Conservation (phyloP, 2,888 invertebrate species). For the Carterocephalus palaemon region DNA sequence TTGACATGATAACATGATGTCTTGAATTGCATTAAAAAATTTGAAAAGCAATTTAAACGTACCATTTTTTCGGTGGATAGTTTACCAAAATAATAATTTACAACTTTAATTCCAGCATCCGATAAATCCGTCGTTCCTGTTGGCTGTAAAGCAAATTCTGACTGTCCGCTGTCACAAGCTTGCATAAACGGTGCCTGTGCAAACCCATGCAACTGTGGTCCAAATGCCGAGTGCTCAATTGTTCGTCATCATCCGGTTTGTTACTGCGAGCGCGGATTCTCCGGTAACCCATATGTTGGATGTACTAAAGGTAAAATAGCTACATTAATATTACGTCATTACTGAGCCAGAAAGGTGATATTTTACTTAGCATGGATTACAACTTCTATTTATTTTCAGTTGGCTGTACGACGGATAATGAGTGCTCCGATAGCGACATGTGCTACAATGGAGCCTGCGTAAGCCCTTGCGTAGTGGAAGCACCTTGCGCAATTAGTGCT, state of each 20-base stretch:
- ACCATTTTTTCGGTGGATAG: too few relatives aligned
- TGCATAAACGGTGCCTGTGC: constrained; percentile 90
- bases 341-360: too few relatives aligned
- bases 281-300: constrained; percentile 90
- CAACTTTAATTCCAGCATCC: constrained; percentile 70
- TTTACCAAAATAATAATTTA: too few relatives aligned
- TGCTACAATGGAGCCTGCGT: constrained; percentile 91
- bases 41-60: too few relatives aligned
- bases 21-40: too few relatives aligned
- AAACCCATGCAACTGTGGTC: constrained; percentile 91
- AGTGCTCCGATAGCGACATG: constrained; percentile 88
- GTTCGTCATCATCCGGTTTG: constrained; percentile 92
- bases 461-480: constrained; percentile 87
- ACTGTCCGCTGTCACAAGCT: constrained; percentile 89
- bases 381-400: constrained; percentile 69
- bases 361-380: too few relatives aligned
- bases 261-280: constrained; percentile 88
- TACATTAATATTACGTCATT: constrained; percentile 26
- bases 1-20: too few relatives aligned
- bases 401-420: constrained; percentile 89
- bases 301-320: constrained; percentile 85
- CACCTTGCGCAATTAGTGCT: constrained; percentile 90
- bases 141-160: constrained; percentile 88
- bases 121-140: constrained; percentile 74
- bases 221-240: constrained; percentile 89